Evolutionary conservation across 2,113 vertebrate genomes (phyloP), one percentile per base, ranked within the genome.

Genomic region (Mesembrinibis cayennensis): DNA sequence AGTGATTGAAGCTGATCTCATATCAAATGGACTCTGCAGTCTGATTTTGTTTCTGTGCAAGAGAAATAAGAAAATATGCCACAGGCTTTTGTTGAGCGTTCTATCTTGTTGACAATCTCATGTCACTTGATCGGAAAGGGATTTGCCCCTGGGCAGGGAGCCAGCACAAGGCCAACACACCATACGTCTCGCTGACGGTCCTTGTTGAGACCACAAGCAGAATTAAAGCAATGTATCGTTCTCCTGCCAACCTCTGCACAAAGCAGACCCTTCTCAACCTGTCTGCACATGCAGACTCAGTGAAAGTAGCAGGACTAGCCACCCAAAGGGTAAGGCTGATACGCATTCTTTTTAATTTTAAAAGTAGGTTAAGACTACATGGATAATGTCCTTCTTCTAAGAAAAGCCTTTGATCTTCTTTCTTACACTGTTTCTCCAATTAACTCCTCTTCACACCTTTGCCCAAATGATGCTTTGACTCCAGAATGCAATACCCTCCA

Each of bases 11-110:
- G 49, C 40, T 65, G 71, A 22, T 89, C 87, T 95, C 44, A 45
- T 59, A 78, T 59, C 42, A 86, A 88, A 74, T 3, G 1, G 50
- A 93, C 70, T 89, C 80, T 32, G 77, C 66, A 63, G 52, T 76
- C 94, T 96, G 83, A 96, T 91, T 92, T 96, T 65, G 38, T 82
- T 86, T 95, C 16, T 74, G 81, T 52, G 73, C 26, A 36, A 61
- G 21, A 86, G 45, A 94, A 81, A 59, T 38, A 45, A 36, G 44
- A 90, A 91, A 92, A 91, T 25, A 58, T 7, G 4, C 38, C 67
- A 66, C 26, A 38, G 21, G 40, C 13, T 59, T 93, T 94, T 87
- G 69, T 29, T 59, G 76, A 87, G 59, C 4, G 2, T 25, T 3
- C 4, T 66, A 53, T 82, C 62, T 53, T 63, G 42, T 66, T 84